Conservation (phyloP, 2,888 invertebrate species). For the Drosophila demipolita region DNA sequence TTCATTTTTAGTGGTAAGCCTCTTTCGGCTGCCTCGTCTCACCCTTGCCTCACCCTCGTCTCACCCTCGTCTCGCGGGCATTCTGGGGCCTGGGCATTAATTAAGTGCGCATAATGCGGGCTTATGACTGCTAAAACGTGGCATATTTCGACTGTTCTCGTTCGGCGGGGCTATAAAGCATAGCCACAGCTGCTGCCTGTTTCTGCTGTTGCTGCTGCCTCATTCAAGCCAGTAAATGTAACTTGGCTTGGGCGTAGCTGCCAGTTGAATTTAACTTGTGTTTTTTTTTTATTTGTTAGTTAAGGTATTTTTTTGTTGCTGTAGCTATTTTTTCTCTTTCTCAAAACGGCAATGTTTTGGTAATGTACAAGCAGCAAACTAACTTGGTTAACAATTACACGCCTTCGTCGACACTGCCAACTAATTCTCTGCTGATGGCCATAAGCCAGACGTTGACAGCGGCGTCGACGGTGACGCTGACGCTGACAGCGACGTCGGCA, state of each 20-base stretch:
- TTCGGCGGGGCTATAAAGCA: slow-evolving; percentile 48
- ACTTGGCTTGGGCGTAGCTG: slow-evolving; percentile 49
- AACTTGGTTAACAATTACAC: slow-evolving; percentile 80
- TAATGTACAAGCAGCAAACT: slow-evolving; percentile 66
- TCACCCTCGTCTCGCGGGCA: slow-evolving; percentile 40
- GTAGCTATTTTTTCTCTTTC: slow-evolving; percentile 22
- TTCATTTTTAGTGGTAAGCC: slow-evolving; percentile 34
- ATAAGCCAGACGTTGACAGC: slow-evolving; percentile 39
- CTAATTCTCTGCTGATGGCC: slow-evolving; percentile 63
- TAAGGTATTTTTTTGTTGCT: slow-evolving; percentile 8
- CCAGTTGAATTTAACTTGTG: slow-evolving; percentile 43
- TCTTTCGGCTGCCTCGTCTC: slow-evolving; percentile 38
- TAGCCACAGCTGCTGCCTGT: slow-evolving; percentile 22
- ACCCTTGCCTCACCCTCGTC: slow-evolving; percentile 40
- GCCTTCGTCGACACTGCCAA: slow-evolving; percentile 67
- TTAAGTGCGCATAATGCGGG: slow-evolving; percentile 81
- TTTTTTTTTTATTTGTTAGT: slow-evolving; percentile 12
- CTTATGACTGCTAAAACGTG: slow-evolving; percentile 78
- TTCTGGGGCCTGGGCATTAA: slow-evolving; percentile 58
- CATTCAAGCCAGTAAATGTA: slow-evolving; percentile 41
- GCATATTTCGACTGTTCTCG: slow-evolving; percentile 60
- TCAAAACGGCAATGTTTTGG: slow-evolving; percentile 62
- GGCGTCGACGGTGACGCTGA: slow-evolving; percentile 19
- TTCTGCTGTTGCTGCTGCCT: slow-evolving; percentile 1
- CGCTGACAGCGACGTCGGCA: slow-evolving; percentile 60